Base-by-base conservation (phyloP, 2,113 vertebrate genomes). In the Egretta garzetta region DNA sequence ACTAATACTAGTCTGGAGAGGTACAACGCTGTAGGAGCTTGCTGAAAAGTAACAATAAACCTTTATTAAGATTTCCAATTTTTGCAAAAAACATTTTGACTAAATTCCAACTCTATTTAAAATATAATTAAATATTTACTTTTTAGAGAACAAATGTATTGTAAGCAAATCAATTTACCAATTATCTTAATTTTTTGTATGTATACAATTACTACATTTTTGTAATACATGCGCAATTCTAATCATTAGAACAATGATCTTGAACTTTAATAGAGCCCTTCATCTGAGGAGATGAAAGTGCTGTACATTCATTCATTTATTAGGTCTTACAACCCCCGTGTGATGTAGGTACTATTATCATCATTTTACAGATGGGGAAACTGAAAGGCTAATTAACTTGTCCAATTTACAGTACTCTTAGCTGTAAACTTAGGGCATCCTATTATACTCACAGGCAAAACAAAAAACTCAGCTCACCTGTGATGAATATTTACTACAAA, bases 221-320 rank as follows among this genome's bases (percentile, higher is more conserved):
- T 90, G 32, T 87, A 83, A 92, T 60, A 97, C 95, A 89, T 89
- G 71, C 90, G 96, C 23, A 85, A 76, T 93, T 94, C 49, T 94
- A 94, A 96, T 89, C 68, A 87, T 93, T 96, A 96, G n/a, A 95
- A 96, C 94, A 93, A 96, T 67, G 64, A 95, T 91, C 86, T 97
- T 95, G 86, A 91, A 94, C 89, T 97, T 96, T 96, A 88, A 95
- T 84, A 95, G 70, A 94, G 60, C 80, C 83, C 81, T 96, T 96
- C 74, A 97, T 95, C 91, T 93, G 18, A 91, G 55, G 66, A 94
- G 89, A 93, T 91, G 89, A 94, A 94, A 96, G 77, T 76, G 74
- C 50, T 84, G 67, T 90, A 93, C 26, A 63, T 87, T 91, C 70
- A 72, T 90, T 89, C 88, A 66, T 90, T 97, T 72, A 91, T 94